phyloP scores from a whole-genome alignment of 2,113 vertebrate genomes.

The Laticauda colubrina region DNA sequence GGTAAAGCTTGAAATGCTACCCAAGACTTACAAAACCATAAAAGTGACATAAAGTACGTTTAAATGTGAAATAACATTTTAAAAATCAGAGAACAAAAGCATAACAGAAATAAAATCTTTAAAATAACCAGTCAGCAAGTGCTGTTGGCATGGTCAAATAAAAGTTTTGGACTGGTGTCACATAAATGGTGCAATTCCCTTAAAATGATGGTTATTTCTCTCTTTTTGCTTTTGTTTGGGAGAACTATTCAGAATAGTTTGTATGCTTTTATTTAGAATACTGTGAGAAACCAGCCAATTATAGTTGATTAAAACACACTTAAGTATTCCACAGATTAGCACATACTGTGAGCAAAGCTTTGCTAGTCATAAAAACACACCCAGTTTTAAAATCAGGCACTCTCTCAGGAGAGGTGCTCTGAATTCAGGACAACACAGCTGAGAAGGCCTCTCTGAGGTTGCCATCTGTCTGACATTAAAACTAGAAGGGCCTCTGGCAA shows the following conservation, averaged over 20 bases:
- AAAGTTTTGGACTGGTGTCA: not conserved
- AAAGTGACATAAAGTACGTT: not conserved
- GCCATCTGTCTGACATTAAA: not conserved
- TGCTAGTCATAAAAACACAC: not conserved
- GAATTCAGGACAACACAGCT: not conserved
- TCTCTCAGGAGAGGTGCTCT: not conserved
- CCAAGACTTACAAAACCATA: not conserved
- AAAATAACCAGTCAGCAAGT: not conserved
- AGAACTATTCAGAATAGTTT: not conserved
- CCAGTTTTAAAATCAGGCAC: not conserved
- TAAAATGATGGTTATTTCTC: not conserved
- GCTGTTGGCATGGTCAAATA: not conserved
- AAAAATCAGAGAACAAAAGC: not conserved
- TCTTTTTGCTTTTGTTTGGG: not conserved
- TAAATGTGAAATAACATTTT: not conserved
- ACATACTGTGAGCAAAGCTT: not conserved
- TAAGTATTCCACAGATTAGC: not conserved
- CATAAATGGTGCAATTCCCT: not conserved
- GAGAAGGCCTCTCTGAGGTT: not conserved
- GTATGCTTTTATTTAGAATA: not conserved
- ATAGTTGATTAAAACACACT: not conserved
- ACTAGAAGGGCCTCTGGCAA: not conserved
- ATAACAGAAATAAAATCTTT: not conserved
- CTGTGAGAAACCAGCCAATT: not conserved
- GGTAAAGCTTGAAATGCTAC: not conserved